Conservation (phyloP, 2,797 vertebrate genomes). For the Anolis apletophallus region DNA sequence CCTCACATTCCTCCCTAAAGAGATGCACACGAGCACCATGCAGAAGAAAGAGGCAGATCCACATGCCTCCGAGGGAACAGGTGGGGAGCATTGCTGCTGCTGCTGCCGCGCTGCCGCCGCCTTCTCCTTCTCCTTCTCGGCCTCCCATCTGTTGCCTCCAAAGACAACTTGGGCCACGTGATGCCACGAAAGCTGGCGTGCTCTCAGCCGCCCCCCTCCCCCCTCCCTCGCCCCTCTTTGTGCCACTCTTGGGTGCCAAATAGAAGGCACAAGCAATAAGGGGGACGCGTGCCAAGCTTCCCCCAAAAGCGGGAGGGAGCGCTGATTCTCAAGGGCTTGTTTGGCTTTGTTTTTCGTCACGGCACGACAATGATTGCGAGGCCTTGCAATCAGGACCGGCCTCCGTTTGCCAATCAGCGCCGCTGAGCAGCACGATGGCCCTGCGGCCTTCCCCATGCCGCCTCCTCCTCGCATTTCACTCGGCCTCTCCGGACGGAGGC, state of each 20-base stretch:
- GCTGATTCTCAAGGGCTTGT: neutral
- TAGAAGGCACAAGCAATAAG: neutral
- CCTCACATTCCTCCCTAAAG: neutral
- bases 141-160: neutral
- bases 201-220: neutral
- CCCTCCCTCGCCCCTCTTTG: neutral
- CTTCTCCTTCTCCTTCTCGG: neutral
- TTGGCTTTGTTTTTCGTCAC: neutral
- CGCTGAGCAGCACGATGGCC: neutral
- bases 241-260: neutral
- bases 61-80: neutral
- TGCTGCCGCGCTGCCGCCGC: no score
- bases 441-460: no score
- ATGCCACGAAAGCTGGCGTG: fast-evolving
- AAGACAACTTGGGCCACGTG: neutral
- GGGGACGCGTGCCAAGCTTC: neutral
- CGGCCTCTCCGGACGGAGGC: neutral
- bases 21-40: neutral
- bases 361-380: no score
- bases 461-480: no score
- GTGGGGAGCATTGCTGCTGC: neutral
- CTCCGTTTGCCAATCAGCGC: no score
- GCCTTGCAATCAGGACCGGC: neutral
- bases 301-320: fast-evolving
- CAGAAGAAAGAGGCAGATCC: neutral